Base-by-base conservation (phyloP, 2,113 vertebrate genomes). In the Steatornis caripensis region DNA sequence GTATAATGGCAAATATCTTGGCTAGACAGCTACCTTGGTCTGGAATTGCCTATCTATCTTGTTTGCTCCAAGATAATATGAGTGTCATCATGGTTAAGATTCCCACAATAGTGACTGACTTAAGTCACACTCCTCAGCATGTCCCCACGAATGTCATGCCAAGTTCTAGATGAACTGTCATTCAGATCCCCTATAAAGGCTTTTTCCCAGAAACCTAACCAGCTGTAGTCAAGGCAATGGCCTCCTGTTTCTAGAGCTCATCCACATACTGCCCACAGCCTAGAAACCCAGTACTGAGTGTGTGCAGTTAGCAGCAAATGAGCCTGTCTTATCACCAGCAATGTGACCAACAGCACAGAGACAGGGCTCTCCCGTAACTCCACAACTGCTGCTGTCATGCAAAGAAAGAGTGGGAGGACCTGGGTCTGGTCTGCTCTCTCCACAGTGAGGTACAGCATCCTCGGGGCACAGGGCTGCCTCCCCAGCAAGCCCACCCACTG, bases 281-380 rank as follows among this genome's bases (percentile, higher is more conserved):
- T 37, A 30, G 23, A 70, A 84, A 80, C 2, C 4, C 1, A 1
- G 17, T n/a, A 57, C 0, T 54, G 39, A 39, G 43, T 27, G 34
- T 30, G 21, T 27, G 17, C 29, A 81, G 15, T 24, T 34, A 54
- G 27, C 34, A n/a, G 10, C 2, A 46, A 41, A 77, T 34, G 13
- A 80, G 9, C 36, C 23, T 45, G 5, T 46, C 49, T 39, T 23
- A 45, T 20, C 64, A 57, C 7, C 72, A 74, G 11, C 36, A 53
- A 2, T 5, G 21, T 18, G 43, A 60, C 3, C 36, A 30, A 14
- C 0, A 36, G 20, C 55, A 66, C 36, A 45, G 43, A 76, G 10
- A 51, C 18, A 75, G 17, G 6, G 20, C 11, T 5, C 19, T 83
- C 29, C 58, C 46, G 24, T 22, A 74, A 32, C 19, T 22, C 46